These are phyloP conservation scores for Ptychobarbus kaznakovi DNA, from an alignment of 2,797 vertebrate species.

Conservation along the genomic window DNA sequence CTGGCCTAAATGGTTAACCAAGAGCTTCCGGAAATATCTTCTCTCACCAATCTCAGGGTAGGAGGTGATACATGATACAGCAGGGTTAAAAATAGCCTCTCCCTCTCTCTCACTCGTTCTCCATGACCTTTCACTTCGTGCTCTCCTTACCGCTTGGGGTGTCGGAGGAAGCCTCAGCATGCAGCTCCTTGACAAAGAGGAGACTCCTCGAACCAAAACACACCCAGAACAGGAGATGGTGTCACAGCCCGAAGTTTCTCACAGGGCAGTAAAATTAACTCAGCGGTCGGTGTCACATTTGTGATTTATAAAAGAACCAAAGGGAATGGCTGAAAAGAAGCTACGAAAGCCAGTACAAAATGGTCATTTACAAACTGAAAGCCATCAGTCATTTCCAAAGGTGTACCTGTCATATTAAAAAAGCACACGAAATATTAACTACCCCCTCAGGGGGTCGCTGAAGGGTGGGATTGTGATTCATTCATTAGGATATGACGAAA, in stretches of 20 bases:
- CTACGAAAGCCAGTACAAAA: slow-evolving; percentile 3
- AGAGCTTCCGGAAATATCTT: slow-evolving; percentile 70
- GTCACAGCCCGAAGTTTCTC: slow-evolving; percentile 33
- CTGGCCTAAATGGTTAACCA: slow-evolving; percentile 61
- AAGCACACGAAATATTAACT: slow-evolving; percentile 20
- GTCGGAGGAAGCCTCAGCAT: slow-evolving; percentile 41
- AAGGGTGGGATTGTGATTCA: slow-evolving; percentile 5
- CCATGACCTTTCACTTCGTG: slow-evolving; percentile 59
- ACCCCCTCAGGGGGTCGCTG: neutral
- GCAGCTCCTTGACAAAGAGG: slow-evolving; percentile 31
- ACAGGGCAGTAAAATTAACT: slow-evolving; percentile 39
- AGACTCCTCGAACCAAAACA: slow-evolving; percentile 42
- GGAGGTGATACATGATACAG: slow-evolving; percentile 72
- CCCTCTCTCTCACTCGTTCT: neutral
- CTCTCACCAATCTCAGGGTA: slow-evolving; percentile 65
- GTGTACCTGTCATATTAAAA: slow-evolving; percentile 14
- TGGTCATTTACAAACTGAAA: neutral
- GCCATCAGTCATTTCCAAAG: neutral
- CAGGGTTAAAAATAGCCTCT: slow-evolving; percentile 76
- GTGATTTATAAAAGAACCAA: slow-evolving; percentile 19
- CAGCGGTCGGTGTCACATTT: slow-evolving; percentile 30
- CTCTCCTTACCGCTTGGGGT: slow-evolving; percentile 65
- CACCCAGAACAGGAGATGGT: slow-evolving; percentile 44
- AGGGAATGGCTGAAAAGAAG: slow-evolving; percentile 7
- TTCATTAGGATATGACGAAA: slow-evolving; percentile 15